A percentile compares a stretch with the other conserved stretches of the same genome.
Evolutionary conservation across 2,888 invertebrate species (phyloP).

Genomic region (Catotricha subobsoleta): DNA sequence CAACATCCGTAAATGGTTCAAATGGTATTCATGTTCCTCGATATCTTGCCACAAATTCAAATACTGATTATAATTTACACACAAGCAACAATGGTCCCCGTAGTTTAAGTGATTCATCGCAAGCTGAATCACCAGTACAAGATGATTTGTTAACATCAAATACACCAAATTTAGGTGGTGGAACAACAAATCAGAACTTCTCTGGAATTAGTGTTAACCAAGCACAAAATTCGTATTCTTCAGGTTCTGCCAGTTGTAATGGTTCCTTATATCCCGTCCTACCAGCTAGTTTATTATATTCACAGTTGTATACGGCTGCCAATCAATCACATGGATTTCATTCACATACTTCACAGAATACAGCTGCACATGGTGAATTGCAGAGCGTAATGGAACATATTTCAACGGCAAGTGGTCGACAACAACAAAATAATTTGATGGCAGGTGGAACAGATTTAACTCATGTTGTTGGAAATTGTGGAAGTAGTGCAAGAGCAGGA

Average conservation of each 20-base stretch:
- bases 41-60: constrained; percentile 35
- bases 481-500: constrained; percentile 27
- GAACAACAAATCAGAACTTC: constrained; percentile 26
- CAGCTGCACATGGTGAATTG: constrained; percentile 43
- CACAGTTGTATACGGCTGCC: constrained; percentile 64
- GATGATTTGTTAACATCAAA: constrained; percentile 52
- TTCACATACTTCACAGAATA: constrained; percentile 43
- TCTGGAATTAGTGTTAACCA: constrained; percentile 34
- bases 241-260: constrained; percentile 37
- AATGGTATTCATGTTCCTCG: constrained; percentile 44
- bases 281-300: constrained; percentile 65
- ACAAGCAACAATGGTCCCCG: constrained; percentile 46
- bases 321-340: constrained; percentile 58
- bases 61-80: constrained; percentile 42
- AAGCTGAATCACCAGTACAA: constrained; percentile 67
- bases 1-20: constrained; percentile 12
- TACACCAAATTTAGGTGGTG: constrained; percentile 37
- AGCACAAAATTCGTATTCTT: constrained; percentile 35
- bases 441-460: constrained; percentile 25
- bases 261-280: constrained; percentile 59
- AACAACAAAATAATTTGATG: constrained; percentile 34
- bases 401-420: constrained; percentile 40
- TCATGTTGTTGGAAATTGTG: constrained; percentile 26
- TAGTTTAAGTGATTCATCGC: constrained; percentile 65
- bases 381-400: constrained; percentile 63